Evolutionary conservation across 2,888 invertebrate species (phyloP).

Genomic region (Crocallis elinguaria): DNA sequence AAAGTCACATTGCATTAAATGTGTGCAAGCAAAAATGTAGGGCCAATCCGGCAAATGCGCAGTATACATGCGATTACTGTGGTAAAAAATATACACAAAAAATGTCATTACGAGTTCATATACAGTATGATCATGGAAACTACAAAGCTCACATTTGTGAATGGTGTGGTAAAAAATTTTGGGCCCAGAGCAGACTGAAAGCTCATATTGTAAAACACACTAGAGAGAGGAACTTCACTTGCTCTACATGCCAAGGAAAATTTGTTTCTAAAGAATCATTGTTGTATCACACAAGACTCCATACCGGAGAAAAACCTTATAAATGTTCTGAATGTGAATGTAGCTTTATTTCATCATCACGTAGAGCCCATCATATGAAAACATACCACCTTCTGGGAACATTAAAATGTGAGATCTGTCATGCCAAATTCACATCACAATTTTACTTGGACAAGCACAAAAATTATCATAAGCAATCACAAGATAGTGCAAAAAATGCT

Average conservation of each 20-base stretch:
- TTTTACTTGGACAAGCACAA: constrained; percentile 58
- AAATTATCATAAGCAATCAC: constrained; percentile 42
- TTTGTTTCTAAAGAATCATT: constrained; percentile 72
- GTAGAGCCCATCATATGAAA: constrained; percentile 64
- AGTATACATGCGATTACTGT: constrained; percentile 71
- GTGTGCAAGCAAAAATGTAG: constrained; percentile 59
- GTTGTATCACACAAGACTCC: constrained; percentile 70
- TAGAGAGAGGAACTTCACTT: constrained; percentile 66
- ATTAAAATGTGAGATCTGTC: constrained; percentile 61
- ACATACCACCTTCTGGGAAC: constrained; percentile 55
- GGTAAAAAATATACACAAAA: constrained; percentile 73
- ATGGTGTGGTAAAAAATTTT: constrained; percentile 73
- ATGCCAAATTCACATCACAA: constrained; percentile 57
- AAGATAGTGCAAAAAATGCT: constrained; percentile 5
- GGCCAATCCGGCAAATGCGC: constrained; percentile 60
- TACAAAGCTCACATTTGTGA: constrained; percentile 69
- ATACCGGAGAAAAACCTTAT: constrained; percentile 73
- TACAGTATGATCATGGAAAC: constrained; percentile 71
- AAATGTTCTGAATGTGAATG: constrained; percentile 62
- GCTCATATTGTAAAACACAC: constrained; percentile 74
- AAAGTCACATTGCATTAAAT: constrained; percentile 62
- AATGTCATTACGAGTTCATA: constrained; percentile 69
- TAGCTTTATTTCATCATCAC: constrained; percentile 65
- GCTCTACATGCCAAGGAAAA: constrained; percentile 60
- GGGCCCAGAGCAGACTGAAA: constrained; percentile 68